Evolutionary conservation across 2,797 vertebrate genomes (phyloP).

Genomic region (Enteromius mattozi): DNA sequence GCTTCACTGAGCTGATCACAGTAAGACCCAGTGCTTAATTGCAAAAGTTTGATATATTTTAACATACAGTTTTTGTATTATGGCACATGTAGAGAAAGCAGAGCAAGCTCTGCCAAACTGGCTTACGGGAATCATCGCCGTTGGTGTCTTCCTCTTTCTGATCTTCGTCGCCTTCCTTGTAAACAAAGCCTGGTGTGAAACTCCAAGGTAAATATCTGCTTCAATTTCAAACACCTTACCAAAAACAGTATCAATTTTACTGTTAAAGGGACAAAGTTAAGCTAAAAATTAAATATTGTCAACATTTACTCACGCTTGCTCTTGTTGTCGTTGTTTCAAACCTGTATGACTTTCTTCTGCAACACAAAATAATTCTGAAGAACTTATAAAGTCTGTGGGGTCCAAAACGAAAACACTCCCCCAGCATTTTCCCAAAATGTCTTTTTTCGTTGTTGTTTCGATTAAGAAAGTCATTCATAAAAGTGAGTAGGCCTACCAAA

Average conservation of each 20-base stretch:
- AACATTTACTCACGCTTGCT: background rate
- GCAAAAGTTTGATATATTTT: background rate
- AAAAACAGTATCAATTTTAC: background rate
- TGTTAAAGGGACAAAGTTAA: background rate
- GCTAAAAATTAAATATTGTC: background rate
- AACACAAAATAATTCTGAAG: background rate
- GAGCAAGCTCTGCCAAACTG: slow-evolving; percentile 76
- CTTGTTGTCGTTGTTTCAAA: background rate
- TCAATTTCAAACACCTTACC: background rate
- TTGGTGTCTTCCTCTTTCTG: slow-evolving; percentile 80
- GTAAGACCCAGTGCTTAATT: background rate
- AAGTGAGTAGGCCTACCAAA: background rate
- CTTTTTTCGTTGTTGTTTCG: background rate
- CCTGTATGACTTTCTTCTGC: background rate
- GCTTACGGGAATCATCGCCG: slow-evolving; percentile 82
- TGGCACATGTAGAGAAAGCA: slow-evolving; percentile 36
- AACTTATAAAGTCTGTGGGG: background rate
- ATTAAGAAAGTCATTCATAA: background rate
- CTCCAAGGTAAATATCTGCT: slow-evolving; percentile 61
- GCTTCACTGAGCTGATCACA: background rate
- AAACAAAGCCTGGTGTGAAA: slow-evolving; percentile 83
- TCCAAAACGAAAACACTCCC: background rate
- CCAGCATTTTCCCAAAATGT: background rate
- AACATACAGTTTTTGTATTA: background rate
- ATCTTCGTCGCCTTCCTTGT: slow-evolving; percentile 75